phyloP scores from a whole-genome alignment of 2,888 invertebrate species.

The Cephus rjabovi region DNA sequence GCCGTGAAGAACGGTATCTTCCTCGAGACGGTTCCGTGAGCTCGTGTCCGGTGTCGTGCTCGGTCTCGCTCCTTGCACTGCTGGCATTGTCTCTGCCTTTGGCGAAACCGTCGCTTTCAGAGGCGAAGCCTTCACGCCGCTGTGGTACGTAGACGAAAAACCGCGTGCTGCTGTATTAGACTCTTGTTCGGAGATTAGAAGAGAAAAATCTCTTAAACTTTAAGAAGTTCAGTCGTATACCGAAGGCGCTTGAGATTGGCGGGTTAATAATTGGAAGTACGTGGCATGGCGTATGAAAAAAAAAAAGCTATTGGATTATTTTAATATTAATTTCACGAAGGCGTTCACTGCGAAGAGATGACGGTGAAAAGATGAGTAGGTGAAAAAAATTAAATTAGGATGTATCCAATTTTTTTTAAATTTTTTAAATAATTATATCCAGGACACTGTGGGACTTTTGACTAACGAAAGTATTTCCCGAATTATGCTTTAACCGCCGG shows the following conservation, averaged over 20 bases:
- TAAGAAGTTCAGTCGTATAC: not conserved
- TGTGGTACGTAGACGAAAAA: not conserved
- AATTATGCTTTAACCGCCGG: not conserved
- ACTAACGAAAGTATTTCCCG: not conserved
- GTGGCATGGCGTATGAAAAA: not conserved
- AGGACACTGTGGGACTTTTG: not conserved
- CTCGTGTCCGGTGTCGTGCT: slow-evolving; percentile 54
- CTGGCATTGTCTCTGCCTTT: slow-evolving; percentile 40
- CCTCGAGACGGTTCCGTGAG: slow-evolving; percentile 52
- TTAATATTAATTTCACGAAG: not conserved
- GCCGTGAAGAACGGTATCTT: slow-evolving; percentile 50
- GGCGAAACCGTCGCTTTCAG: not conserved
- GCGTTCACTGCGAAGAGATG: not conserved
- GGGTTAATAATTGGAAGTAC: not conserved
- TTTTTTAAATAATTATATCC: not conserved
- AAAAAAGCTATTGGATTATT: not conserved
- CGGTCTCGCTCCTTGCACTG: slow-evolving; percentile 38
- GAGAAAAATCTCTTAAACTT: not conserved
- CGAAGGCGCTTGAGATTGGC: not conserved
- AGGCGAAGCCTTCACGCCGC: not conserved
- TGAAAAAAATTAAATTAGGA: not conserved
- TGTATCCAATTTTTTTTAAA: not conserved
- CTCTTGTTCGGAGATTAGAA: not conserved
- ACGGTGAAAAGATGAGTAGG: not conserved
- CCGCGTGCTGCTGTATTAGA: not conserved